Evolutionary conservation across 2,113 vertebrate genomes (phyloP).

Genomic region (Gallinago media): DNA sequence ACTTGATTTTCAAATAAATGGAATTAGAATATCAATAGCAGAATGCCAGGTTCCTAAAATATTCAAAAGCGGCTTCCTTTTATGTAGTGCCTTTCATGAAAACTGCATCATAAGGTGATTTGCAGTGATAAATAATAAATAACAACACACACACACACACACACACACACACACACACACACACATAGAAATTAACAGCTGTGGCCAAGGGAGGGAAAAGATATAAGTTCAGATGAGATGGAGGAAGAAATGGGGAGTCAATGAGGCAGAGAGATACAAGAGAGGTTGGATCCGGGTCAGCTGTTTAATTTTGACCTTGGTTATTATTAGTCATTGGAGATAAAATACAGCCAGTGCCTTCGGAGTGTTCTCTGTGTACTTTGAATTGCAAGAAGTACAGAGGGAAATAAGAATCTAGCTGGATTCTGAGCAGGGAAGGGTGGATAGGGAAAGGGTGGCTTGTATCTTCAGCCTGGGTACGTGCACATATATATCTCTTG

Average conservation of each 20-base stretch:
- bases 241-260: constrained; percentile 52
- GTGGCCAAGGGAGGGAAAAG: constrained; percentile 29
- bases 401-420: background rate
- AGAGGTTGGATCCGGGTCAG: constrained; percentile 63
- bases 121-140: constrained; percentile 72
- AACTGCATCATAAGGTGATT: constrained; percentile 52
- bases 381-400: background rate
- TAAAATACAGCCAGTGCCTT: constrained; percentile 24
- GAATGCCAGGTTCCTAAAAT: constrained; percentile 7
- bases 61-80: constrained; percentile 59
- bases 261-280: constrained; percentile 67
- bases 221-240: constrained; percentile 18
- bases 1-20: constrained; percentile 54
- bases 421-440: background rate
- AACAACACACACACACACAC: constrained; percentile 40
- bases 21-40: constrained; percentile 61
- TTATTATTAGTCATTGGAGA: constrained; percentile 51
- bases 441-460: background rate
- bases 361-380: background rate
- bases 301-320: constrained; percentile 62
- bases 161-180: constrained; percentile 18
- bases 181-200: constrained; percentile 40
- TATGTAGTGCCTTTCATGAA: constrained; percentile 54
- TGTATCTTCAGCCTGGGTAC: background rate
- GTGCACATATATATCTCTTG: too few species aligned